Conservation (phyloP, 2,888 invertebrate species). For the Periphyllus acericola region DNA sequence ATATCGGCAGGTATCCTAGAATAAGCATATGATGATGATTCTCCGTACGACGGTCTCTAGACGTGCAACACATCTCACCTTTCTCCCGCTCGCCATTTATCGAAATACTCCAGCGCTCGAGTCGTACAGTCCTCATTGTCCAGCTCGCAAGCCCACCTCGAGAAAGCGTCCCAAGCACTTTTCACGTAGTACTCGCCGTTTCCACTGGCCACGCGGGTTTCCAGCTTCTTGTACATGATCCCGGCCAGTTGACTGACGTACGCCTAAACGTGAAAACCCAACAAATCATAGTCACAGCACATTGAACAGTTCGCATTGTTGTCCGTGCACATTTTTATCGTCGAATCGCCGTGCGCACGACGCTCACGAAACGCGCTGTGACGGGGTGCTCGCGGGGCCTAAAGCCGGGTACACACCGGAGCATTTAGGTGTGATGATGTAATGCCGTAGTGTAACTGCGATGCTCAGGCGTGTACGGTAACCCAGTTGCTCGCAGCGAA, state of each 20-base stretch:
- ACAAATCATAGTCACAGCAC: neutral
- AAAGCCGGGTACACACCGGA: neutral
- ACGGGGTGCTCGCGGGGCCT: no score
- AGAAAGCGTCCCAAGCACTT: constrained; percentile 28
- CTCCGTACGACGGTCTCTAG: no score
- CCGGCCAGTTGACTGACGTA: constrained; percentile 14
- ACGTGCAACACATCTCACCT: no score
- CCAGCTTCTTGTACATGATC: neutral
- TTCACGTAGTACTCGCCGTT: neutral
- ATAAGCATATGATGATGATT: no score
- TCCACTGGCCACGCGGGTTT: neutral
- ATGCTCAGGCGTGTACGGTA: constrained; percentile 10
- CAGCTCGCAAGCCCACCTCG: constrained; percentile 15
- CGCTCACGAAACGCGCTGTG: no score
- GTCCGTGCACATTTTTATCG: no score
- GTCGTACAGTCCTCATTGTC: neutral
- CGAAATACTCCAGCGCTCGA: constrained; percentile 3
- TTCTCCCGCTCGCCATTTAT: constrained; percentile 16
- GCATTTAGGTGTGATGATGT: neutral
- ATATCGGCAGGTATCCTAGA: constrained; percentile 63
- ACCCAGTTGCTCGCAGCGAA: neutral
- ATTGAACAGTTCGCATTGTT: no score
- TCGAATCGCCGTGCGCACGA: no score
- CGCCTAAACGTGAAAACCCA: neutral
- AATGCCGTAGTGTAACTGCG: no score